Evolutionary conservation across 1,140 invertebrate genomes (phyloP).

Genomic region (Megalonaias nervosa): DNA sequence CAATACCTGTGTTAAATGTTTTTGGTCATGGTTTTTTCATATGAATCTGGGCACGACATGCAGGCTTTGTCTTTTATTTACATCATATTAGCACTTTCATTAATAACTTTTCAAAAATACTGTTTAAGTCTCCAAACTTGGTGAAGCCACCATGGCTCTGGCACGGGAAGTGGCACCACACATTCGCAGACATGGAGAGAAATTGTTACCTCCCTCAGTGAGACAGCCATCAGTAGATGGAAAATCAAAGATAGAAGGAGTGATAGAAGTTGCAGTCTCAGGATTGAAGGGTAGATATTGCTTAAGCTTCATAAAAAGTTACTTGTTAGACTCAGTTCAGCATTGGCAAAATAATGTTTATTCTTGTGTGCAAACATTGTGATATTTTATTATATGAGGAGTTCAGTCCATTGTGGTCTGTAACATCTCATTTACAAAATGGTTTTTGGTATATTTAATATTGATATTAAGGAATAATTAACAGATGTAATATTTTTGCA

Average conservation of each 20-base stretch:
- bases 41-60: too few relatives aligned
- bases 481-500: too few relatives aligned
- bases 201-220: conserved; percentile 73
- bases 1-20: too few relatives aligned
- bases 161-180: conserved; percentile 79
- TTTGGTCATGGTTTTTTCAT: too few relatives aligned
- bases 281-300: conserved; percentile 75
- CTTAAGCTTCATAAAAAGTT: not conserved
- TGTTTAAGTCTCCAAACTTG: conserved; percentile 77
- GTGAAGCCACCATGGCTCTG: conserved; percentile 77
- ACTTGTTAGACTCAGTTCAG: not conserved
- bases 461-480: too few relatives aligned
- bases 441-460: too few relatives aligned
- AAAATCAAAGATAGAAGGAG: conserved; percentile 76
- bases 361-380: not conserved
- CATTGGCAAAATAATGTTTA: not conserved
- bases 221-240: conserved; percentile 75
- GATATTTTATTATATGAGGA: not conserved
- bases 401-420: too few relatives aligned
- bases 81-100: not conserved
- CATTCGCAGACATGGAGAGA: conserved; percentile 77
- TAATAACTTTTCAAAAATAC: not conserved
- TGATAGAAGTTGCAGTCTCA: conserved; percentile 79
- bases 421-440: too few relatives aligned
- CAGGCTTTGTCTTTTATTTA: not conserved